These are phyloP conservation scores for Buceros bicornis DNA, from an alignment of 2,797 vertebrate species.

Conservation along the genomic window DNA sequence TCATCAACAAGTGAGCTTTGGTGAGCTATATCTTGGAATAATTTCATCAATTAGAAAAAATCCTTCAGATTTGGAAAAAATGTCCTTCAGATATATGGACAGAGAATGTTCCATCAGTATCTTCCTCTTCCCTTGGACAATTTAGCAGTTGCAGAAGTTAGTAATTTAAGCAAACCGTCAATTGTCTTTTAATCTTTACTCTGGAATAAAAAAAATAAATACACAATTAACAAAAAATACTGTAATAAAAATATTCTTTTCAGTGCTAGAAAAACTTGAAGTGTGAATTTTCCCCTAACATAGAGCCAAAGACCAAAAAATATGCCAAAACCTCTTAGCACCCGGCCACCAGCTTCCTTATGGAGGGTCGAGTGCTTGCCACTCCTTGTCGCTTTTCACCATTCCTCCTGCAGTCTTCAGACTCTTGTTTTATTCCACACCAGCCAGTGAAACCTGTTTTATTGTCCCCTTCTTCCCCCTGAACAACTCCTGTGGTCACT, in stretches of 20 bases:
- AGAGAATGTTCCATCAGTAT: background rate
- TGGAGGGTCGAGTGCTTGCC: background rate
- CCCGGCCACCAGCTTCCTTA: background rate
- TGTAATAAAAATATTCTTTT: background rate
- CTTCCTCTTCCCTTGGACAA: background rate
- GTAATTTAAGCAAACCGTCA: background rate
- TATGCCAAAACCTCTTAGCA: background rate
- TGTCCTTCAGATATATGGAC: background rate
- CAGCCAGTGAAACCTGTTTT: background rate
- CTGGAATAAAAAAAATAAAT: conserved; percentile 8
- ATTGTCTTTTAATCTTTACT: background rate
- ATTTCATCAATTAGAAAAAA: background rate
- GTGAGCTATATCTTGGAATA: background rate
- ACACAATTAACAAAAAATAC: conserved; percentile 32
- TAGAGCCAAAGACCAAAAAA: background rate
- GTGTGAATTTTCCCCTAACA: background rate
- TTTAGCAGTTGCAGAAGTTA: background rate
- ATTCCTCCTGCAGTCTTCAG: background rate
- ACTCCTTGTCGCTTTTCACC: background rate
- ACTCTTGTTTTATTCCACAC: background rate
- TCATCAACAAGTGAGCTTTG: background rate
- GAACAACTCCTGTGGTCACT: background rate
- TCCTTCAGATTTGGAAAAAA: too few species aligned
- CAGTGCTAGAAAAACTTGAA: background rate
- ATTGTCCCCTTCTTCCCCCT: background rate